Conservation (phyloP, 2,888 invertebrate genomes). For the Nymphalis polychloros region DNA sequence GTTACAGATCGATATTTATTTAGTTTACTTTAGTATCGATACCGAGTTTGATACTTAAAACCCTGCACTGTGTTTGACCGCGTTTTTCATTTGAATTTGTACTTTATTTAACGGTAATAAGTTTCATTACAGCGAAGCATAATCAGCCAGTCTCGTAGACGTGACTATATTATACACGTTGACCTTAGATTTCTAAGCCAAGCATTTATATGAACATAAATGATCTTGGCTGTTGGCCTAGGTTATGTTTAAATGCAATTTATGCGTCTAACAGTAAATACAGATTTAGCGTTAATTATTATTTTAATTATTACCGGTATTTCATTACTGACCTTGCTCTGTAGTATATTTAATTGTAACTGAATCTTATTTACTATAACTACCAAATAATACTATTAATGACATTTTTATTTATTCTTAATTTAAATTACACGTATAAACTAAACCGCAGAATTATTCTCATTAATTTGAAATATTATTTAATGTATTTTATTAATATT, state of each 20-base stretch:
- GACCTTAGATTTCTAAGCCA: constrained; percentile 18
- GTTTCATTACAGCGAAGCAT: neutral
- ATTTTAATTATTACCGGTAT: constrained; percentile 17
- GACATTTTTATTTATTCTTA: too few species aligned
- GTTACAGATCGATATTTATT: too few species aligned
- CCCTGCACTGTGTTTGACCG: too few species aligned
- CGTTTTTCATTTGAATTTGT: neutral
- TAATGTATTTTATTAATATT: too few species aligned
- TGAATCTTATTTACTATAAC: too few species aligned
- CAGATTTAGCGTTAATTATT: constrained; percentile 15
- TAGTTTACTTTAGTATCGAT: too few species aligned
- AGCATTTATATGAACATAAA: constrained; percentile 7
- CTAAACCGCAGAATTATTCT: too few species aligned
- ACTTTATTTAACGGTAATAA: neutral
- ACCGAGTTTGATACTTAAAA: too few species aligned
- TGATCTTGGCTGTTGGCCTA: constrained; percentile 28
- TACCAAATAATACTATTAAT: too few species aligned
- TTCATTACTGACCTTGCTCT: neutral
- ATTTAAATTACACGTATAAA: too few species aligned
- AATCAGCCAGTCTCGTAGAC: neutral
- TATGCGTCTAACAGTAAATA: constrained; percentile 12
- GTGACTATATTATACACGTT: neutral
- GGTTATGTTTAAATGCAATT: constrained; percentile 27
- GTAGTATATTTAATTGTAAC: neutral
- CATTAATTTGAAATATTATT: too few species aligned